Conservation (phyloP, 2,113 vertebrate species). For the Numida meleagris region DNA sequence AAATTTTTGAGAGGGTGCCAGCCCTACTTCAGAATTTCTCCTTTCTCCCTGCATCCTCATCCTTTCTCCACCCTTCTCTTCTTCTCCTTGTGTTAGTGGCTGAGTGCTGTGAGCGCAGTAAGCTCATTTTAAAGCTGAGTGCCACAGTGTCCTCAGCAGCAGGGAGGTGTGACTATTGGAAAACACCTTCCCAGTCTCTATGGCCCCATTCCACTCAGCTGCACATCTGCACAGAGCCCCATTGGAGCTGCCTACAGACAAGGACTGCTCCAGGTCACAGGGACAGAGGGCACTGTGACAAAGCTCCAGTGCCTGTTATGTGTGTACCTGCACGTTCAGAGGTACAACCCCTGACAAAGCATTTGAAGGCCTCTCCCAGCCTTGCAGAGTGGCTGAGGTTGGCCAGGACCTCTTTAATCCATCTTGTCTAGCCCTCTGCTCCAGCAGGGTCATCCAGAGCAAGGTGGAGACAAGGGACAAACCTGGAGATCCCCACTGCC, state of each 20-base stretch:
- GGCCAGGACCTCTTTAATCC: not conserved
- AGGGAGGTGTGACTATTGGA: rapidly evolving
- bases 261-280: rapidly evolving
- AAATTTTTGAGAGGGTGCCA: not conserved
- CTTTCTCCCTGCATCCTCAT: rapidly evolving
- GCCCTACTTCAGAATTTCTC: rapidly evolving
- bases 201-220: rapidly evolving
- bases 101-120: not conserved
- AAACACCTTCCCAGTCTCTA: rapidly evolving
- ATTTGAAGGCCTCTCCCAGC: not conserved
- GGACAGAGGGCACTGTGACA: rapidly evolving
- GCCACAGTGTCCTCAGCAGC: rapidly evolving
- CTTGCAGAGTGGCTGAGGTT: not conserved
- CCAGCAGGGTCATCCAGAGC: not conserved
- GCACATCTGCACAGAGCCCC: rapidly evolving
- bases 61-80: no score
- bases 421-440: not conserved
- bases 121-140: not conserved
- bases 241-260: rapidly evolving
- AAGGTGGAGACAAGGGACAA: not conserved
- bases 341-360: no score
- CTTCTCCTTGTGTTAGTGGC: rapidly evolving
- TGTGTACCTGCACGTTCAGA: not conserved
- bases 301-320: rapidly evolving
- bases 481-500: not conserved